Evolutionary conservation across 1,140 invertebrate genomes (phyloP), one percentile per base, ranked within the genome.

Genomic region (Daktulosphaira vitifoliae): DNA sequence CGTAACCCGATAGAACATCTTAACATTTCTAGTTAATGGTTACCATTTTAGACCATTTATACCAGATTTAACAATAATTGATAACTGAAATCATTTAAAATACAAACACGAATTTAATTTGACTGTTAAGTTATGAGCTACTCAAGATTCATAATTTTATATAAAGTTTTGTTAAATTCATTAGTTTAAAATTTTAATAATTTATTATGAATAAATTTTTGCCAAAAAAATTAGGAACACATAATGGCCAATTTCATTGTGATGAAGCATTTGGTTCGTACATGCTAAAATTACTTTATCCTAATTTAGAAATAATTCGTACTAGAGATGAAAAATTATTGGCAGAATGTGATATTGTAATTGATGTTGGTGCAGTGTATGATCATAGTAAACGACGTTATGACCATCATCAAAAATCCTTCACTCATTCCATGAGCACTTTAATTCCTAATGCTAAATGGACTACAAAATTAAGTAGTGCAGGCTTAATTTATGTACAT

Each of bases 261-360:
- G 96, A 99, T 76, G 96, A 99, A 78, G 90, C 86, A 0, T 76
- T 98, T 13, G 96, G 92, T 3, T 96, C 92, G 75, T 92, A 81
- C 71, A 84, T 99, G 84, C 78, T 99, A 0, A 92, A 89, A 74
- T 74, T 81, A 52, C 74, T 98, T 3, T 97, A 88, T 74, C 81
- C 84, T 70, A 79, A 92, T 78, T 88, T 92, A 0, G 76, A 82
- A 69, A 91, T 98, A 71, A 76, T 95, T 8, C 82, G 94, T 76
- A 81, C 83, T 7, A 72, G 88, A 53, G 80, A 88, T 72, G 69
- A 74, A n/a, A 70, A 72, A 25, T 67, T 88, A 67, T 77, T 98
- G 44, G 79, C 87, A 13, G 81, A 81, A 5, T 98, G 94, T 79
- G 91, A 97, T 73, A 86, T 98, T 69, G 91, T 99, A 20, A 86